Base-by-base conservation (phyloP, 2,113 vertebrate genomes). In the Pachyramphus minor region DNA sequence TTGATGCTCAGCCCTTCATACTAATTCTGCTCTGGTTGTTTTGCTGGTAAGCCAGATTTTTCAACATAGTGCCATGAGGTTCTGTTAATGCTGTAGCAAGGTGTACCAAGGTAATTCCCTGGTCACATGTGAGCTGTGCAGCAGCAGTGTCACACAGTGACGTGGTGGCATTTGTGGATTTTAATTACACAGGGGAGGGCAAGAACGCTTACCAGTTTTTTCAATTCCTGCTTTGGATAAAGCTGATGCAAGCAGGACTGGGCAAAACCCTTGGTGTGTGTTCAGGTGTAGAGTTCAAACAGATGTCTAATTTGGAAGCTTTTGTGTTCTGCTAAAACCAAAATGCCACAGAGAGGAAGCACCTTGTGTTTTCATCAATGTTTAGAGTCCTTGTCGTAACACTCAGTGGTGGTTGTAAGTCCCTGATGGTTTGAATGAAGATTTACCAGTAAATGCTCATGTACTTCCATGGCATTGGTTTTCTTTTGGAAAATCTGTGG, bases 221-320 rank as follows among this genome's bases (percentile, higher is more conserved):
- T 77, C 37, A 9, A 42, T 76, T 80, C 63, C 63, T 84, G 50
- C 50, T 58, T 52, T 67, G 82, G 27, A 31, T 67, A 64, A 77
- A 88, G 72, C 78, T 93, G 77, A 82, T 95, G 77, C 23, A 93
- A 53, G n/a, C 62, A 87, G 53, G 64, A 72, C 44, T 35, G 45
- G 58, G 74, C 77, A 89, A 84, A 96, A 55, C 4, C 9, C 31
- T 14, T 16, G 22, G 35, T 73, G 60, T 78, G 39, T 87, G 28
- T 84, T 87, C 89, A 87, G 94, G 74, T 91, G 50, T 22, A 6
- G 74, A 84, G n/a, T 41, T 94, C 66, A 94, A 84, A 75, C 50
- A 11, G 19, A 41, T 1, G 2, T 37, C 56, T 59, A 7, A 24
- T 50, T 76, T 49, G 62, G 52, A 47, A 56, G 37, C 53, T 55